Conservation (phyloP, 37 sponge, comb jelly and placozoan species). For the Aplysina aerophoba region DNA sequence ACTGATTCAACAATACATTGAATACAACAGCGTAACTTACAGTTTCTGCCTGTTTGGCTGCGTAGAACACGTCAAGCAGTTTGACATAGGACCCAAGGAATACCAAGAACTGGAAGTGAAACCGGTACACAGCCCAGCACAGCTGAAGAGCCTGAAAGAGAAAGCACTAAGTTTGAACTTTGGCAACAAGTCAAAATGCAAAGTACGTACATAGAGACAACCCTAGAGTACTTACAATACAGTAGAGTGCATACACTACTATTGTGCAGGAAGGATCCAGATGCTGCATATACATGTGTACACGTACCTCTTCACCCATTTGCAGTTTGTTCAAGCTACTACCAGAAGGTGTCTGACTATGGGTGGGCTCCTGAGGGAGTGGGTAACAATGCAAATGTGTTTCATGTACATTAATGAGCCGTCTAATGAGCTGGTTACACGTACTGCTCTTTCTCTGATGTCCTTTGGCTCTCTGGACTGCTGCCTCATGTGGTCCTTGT, state of each 20-base stretch:
- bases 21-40: not conserved
- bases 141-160: slow-evolving; percentile 57
- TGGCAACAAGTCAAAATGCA: too few species aligned
- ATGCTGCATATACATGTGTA: too few species aligned
- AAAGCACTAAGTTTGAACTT: too few species aligned
- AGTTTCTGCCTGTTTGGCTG: slow-evolving; percentile 26
- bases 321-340: not conserved
- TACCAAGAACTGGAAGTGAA: slow-evolving; percentile 84
- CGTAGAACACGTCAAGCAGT: slow-evolving; percentile 40
- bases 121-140: slow-evolving; percentile 73
- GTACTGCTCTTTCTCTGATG: not conserved
- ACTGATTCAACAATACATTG: too few species aligned
- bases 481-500: slow-evolving; percentile 30
- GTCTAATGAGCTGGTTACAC: not conserved
- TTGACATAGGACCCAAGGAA: slow-evolving; percentile 75
- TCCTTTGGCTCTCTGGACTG: slow-evolving; percentile 15
- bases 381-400: not conserved
- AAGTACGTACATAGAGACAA: too few species aligned
- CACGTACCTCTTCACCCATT: not conserved
- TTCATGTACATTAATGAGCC: not conserved
- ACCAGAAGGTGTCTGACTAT: not conserved
- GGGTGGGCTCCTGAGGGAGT: not conserved
- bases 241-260: not conserved
- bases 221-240: too few species aligned
- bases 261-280: too few species aligned